Evolutionary conservation across 2,113 vertebrate species (phyloP).

Genomic region (Eurypyga helias): DNA sequence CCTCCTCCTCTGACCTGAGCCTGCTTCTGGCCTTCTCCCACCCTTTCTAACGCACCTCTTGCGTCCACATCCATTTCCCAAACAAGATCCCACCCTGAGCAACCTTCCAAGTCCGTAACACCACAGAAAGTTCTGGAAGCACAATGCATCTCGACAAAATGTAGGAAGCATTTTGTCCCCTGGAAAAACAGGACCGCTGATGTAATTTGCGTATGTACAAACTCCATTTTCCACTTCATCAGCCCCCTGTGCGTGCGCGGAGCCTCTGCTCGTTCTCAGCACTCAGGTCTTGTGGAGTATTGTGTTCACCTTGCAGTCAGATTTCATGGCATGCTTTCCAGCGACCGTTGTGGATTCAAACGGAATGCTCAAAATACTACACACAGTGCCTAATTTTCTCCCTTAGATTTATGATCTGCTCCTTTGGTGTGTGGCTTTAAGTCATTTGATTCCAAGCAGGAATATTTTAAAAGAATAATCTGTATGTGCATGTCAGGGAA

Average conservation of each 20-base stretch:
- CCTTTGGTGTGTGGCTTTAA: slow-evolving; percentile 38
- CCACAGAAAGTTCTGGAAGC: background rate
- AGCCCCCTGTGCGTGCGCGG: background rate
- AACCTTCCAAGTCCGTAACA: background rate
- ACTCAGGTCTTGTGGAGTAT: background rate
- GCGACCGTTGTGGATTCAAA: slow-evolving; percentile 33
- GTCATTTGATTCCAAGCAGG: slow-evolving; percentile 52
- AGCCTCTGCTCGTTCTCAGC: background rate
- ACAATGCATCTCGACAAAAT: background rate
- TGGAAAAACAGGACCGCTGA: background rate
- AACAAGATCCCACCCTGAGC: background rate
- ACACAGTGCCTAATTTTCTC: background rate
- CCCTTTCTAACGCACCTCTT: background rate
- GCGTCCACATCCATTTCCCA: background rate
- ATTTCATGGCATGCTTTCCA: background rate
- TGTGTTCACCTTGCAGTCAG: background rate
- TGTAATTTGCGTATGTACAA: background rate
- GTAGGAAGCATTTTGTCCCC: background rate
- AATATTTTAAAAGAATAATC: slow-evolving; percentile 47
- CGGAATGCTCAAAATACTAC: background rate
- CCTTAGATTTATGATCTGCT: slow-evolving; percentile 33
- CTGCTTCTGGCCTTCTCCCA: background rate
- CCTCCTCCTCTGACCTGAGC: background rate
- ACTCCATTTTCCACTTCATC: slow-evolving; percentile 28
- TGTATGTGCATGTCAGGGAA: slow-evolving; percentile 9